These are phyloP conservation scores for Stercorarius parasiticus DNA, from an alignment of 2,113 vertebrate genomes.

Conservation along the genomic window DNA sequence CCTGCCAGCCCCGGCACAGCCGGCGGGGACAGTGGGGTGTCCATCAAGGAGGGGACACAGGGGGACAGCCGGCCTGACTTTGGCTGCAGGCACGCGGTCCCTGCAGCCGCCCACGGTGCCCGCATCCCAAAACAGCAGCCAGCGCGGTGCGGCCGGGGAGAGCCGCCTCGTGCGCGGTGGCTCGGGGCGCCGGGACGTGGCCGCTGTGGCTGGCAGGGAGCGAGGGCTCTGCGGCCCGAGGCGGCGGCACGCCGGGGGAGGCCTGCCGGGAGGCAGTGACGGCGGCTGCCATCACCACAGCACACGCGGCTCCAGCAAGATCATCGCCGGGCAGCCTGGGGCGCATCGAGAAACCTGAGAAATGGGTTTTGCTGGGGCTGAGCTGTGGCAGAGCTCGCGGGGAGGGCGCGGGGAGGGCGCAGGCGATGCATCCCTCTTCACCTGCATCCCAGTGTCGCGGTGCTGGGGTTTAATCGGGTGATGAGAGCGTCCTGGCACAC, in stretches of 20 bases:
- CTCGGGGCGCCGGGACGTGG: accelerated
- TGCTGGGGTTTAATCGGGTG: background rate
- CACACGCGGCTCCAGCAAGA: background rate
- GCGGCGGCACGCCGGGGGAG: background rate
- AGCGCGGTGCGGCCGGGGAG: background rate
- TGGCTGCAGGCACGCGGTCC: background rate
- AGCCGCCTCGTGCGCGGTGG: background rate
- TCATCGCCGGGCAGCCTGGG: background rate
- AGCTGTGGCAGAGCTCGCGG: accelerated
- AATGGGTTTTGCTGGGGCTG: background rate
- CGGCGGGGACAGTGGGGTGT: background rate
- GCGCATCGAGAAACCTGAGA: background rate
- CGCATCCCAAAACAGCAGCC: background rate
- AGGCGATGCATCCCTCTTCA: background rate
- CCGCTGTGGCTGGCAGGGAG: background rate
- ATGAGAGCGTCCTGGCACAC: background rate
- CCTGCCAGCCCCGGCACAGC: background rate
- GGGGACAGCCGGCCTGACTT: background rate
- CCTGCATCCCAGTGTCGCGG: accelerated
- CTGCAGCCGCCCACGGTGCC: background rate
- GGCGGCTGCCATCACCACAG: background rate
- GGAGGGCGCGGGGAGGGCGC: too few relatives aligned
- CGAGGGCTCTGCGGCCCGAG: background rate
- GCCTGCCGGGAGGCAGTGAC: background rate
- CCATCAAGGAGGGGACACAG: background rate